Conservation (phyloP, 2,888 invertebrate species). For the Epicampocera succincta region DNA sequence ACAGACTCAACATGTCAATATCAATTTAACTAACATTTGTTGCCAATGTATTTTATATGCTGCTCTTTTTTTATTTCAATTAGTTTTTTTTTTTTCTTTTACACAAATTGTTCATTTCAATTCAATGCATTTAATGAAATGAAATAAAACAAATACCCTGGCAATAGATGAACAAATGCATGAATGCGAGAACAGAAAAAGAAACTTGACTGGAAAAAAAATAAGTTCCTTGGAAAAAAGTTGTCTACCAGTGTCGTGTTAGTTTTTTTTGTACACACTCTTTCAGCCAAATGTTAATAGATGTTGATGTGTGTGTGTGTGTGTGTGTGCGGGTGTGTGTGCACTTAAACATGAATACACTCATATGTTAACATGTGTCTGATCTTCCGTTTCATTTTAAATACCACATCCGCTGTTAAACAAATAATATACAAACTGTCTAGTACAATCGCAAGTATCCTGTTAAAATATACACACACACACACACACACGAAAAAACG, state of each 20-base stretch:
- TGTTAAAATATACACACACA: constrained; percentile 13
- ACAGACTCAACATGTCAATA: constrained; percentile 61
- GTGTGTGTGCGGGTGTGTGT: constrained; percentile 1
- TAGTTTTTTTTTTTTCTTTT: constrained; percentile 15
- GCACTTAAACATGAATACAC: constrained; percentile 2
- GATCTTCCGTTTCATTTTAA: constrained; percentile 66
- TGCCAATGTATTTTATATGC: constrained; percentile 41
- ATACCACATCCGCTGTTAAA: constrained; percentile 63
- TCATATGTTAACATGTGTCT: constrained; percentile 54
- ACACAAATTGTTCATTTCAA: constrained; percentile 46
- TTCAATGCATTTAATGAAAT: constrained; percentile 55
- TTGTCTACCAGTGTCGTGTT: constrained; percentile 40
- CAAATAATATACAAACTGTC: constrained; percentile 53
- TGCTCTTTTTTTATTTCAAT: constrained; percentile 38
- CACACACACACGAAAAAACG: neutral
- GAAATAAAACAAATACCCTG: constrained; percentile 30
- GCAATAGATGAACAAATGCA: constrained; percentile 21
- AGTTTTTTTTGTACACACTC: constrained; percentile 10
- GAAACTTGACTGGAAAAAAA: constrained; percentile 52
- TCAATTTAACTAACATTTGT: constrained; percentile 59
- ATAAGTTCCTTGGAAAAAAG: constrained; percentile 34
- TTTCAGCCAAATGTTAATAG: neutral
- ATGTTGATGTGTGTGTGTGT: constrained; percentile 12
- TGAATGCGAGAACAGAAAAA: constrained; percentile 17
- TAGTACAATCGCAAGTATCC: constrained; percentile 56